A percentile compares a stretch with the other conserved stretches of the same genome.
Evolutionary conservation across 1,140 invertebrate genomes (phyloP).

Genomic region (Zaprionus gabonicus): DNA sequence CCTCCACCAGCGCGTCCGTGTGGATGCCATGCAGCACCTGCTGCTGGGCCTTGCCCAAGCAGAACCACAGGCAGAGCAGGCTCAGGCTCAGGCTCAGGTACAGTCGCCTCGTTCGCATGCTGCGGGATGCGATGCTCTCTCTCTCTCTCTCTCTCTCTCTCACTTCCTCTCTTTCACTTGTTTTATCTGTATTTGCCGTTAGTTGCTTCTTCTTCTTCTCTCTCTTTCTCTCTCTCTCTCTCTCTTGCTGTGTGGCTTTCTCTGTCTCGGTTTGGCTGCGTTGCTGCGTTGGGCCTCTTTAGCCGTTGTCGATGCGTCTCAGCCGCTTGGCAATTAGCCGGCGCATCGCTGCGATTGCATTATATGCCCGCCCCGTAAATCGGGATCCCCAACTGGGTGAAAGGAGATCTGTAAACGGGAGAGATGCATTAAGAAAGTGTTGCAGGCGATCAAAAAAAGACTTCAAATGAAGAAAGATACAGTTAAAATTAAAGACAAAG

Average conservation of each 20-base stretch:
- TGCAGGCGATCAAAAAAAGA: too few relatives aligned
- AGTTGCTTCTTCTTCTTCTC: not conserved
- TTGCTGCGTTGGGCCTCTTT: slow-evolving; percentile 29
- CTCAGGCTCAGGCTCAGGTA: slow-evolving; percentile 36
- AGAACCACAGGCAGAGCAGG: slow-evolving; percentile 56
- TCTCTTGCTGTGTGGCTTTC: not conserved
- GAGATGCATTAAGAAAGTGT: too few relatives aligned
- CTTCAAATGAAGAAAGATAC: too few relatives aligned
- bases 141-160: not conserved
- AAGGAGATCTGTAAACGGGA: slow-evolving; percentile 14
- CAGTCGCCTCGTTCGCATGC: slow-evolving; percentile 23
- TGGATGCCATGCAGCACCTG: slow-evolving; percentile 84
- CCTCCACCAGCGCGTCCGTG: slow-evolving; percentile 84
- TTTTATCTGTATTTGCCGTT: slow-evolving; percentile 1
- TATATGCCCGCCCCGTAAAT: slow-evolving; percentile 33
- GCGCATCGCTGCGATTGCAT: slow-evolving; percentile 71
- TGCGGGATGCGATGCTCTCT: not conserved
- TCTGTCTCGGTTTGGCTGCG: slow-evolving; percentile 11
- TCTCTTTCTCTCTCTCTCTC: not conserved
- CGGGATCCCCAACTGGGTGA: slow-evolving; percentile 9
- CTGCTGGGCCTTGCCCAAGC: not conserved
- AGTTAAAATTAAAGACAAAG: too few relatives aligned
- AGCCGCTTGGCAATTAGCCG: slow-evolving; percentile 56
- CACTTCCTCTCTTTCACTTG: not conserved
- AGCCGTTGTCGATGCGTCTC: slow-evolving; percentile 75